Base-by-base conservation (phyloP, 2,888 invertebrate species). In the Yponomeuta malinellus region DNA sequence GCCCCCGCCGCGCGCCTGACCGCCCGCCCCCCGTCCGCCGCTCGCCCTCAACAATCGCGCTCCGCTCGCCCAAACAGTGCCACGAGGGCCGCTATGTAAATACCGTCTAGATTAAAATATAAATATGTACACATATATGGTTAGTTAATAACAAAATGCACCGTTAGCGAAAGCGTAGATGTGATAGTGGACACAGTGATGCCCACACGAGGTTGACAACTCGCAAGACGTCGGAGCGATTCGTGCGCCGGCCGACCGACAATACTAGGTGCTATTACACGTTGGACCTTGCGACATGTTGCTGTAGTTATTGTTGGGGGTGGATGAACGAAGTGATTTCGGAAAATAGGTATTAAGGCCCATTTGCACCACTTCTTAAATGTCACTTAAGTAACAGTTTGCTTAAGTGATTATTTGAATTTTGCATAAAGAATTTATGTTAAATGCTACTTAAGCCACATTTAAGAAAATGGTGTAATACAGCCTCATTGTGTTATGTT, bases 21-120 rank as follows among this genome's bases (percentile, higher is more conserved):
- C 93, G 76, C 91, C 88, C 79, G 93, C 93, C 81, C 88, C 90
- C 72, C 93, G 93, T 76, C 93, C 93, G 76, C 93, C 93, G 77
- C 81, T 89, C 86, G 93, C 87, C 78, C 92, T 82, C 88, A 90
- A 90, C 90, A 90, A 89, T 79, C 81, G 83, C 84, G 83, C 85
- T 84, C 83, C 48, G 43, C 67, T 71, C 79, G 33, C 84, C 85
- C 73, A 71, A 37, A 68, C 73, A 82, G 80, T 83, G 85, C 83
- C 81, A 81, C 82, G 83, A 86, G 80, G 83, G 84, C 63, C 70
- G 63, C 81, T 80, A 80, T 91, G 91, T 91, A 91, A 86, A 91
- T 91, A 90, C 78, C 80, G 78, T 73, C 69, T 86, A 87, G 84
- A 83, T 74, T 85, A 80, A 80, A 76, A 82, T 85, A 87, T 88